Percentiles rank a stretch among this genome's conserved stretches.
phyloP scores from a whole-genome alignment of 2,797 vertebrate species.

The Chlorospingus flavigularis region DNA sequence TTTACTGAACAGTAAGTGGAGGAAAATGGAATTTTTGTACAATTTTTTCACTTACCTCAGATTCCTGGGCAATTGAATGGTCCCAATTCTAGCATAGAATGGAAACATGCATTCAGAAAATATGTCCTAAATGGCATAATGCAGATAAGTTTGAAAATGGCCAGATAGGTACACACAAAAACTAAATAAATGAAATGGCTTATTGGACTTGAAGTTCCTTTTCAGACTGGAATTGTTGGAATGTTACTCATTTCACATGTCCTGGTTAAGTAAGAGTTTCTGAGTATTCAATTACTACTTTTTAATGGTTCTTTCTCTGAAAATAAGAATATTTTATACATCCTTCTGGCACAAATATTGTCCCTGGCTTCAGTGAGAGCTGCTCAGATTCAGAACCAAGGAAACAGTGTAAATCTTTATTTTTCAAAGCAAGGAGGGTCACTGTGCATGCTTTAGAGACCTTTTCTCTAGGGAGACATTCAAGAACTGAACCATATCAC shows the following conservation, averaged over 20 bases:
- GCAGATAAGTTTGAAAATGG: neutral
- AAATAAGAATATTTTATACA: neutral
- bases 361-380: neutral
- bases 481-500: neutral
- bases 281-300: neutral
- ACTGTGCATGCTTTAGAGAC: neutral
- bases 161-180: accelerated
- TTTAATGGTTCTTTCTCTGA: neutral
- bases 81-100: neutral
- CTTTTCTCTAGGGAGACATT: neutral
- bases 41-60: neutral
- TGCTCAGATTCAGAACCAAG: neutral
- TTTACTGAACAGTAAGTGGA: neutral
- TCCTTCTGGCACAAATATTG: neutral
- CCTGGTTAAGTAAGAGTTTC: neutral
- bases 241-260: neutral
- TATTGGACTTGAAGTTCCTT: neutral
- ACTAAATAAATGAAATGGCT: neutral
- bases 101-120: neutral
- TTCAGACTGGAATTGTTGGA: neutral
- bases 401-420: neutral
- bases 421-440: neutral
- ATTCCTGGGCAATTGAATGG: neutral
- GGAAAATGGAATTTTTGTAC: neutral
- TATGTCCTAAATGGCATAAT: neutral